Evolutionary conservation across 2,797 vertebrate species (phyloP).

Genomic region (Myoxocephalus aenaeus): DNA sequence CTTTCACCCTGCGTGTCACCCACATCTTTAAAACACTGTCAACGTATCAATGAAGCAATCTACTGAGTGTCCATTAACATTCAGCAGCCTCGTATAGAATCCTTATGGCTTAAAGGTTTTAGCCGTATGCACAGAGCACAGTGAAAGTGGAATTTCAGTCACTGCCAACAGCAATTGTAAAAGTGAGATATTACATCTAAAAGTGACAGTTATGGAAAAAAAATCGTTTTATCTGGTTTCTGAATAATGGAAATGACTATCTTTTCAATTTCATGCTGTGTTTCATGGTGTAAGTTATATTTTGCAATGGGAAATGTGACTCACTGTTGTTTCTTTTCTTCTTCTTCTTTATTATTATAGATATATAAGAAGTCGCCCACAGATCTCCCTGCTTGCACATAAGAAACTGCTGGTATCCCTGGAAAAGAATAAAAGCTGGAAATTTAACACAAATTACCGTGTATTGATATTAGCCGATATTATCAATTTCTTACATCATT

Average conservation of each 20-base stretch:
- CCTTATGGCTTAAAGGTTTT: not conserved
- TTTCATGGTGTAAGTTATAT: not conserved
- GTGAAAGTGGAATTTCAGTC: not conserved
- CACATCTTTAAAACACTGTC: not conserved
- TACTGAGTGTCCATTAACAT: not conserved
- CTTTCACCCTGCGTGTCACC: not conserved
- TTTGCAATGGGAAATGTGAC: not conserved
- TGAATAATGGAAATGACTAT: not conserved
- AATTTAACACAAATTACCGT: not conserved
- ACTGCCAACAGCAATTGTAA: not conserved
- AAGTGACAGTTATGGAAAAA: not conserved
- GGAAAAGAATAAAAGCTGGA: not conserved
- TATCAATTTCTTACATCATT: not conserved
- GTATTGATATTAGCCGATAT: not conserved
- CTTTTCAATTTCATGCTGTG: not conserved
- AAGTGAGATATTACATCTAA: not conserved
- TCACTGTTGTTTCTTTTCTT: not conserved
- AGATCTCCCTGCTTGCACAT: not conserved
- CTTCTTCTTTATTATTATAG: not conserved
- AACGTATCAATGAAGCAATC: not conserved
- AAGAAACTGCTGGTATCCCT: not conserved
- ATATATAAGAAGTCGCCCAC: not conserved
- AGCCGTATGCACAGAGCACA: not conserved
- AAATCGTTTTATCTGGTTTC: not conserved
- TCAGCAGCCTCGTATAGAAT: not conserved